Evolutionary conservation across 2,797 vertebrate species (phyloP).

Genomic region (Toxotes lorentzi): DNA sequence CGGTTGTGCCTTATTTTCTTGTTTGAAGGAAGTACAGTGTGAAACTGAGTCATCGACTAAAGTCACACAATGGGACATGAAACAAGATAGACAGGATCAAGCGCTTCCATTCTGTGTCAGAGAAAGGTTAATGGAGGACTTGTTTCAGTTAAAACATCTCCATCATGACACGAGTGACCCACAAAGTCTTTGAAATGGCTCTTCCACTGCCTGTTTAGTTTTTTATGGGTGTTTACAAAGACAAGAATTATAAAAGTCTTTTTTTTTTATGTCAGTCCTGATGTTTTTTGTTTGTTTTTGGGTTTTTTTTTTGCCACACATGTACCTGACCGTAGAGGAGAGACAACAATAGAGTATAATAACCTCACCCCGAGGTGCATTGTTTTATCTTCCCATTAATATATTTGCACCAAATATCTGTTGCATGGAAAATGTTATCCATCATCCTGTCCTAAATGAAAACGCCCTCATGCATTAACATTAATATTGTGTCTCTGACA

Average conservation of each 20-base stretch:
- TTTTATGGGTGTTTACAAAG: not conserved
- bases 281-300: not conserved
- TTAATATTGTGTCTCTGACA: conserved; percentile 60
- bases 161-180: too few relatives aligned
- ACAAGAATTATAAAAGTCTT: too few relatives aligned
- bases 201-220: not conserved
- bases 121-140: too few relatives aligned
- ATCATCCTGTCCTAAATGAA: conserved; percentile 64
- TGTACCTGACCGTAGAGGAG: not conserved
- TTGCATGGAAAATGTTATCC: conserved; percentile 64
- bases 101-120: too few relatives aligned
- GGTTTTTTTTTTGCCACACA: not conserved
- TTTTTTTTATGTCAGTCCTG: not conserved
- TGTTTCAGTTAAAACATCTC: too few relatives aligned
- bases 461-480: conserved; percentile 65
- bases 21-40: not conserved
- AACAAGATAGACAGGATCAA: too few relatives aligned
- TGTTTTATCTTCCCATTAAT: not conserved
- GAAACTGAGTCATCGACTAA: not conserved
- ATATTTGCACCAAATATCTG: conserved; percentile 43
- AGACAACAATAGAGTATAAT: not conserved
- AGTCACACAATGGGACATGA: not conserved
- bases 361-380: not conserved
- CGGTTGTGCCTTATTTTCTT: not conserved
- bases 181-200: not conserved